A percentile compares a stretch with the other conserved stretches of the same genome.
Conservation (phyloP, 2,113 vertebrate genomes). For the Perca schrenkii region DNA sequence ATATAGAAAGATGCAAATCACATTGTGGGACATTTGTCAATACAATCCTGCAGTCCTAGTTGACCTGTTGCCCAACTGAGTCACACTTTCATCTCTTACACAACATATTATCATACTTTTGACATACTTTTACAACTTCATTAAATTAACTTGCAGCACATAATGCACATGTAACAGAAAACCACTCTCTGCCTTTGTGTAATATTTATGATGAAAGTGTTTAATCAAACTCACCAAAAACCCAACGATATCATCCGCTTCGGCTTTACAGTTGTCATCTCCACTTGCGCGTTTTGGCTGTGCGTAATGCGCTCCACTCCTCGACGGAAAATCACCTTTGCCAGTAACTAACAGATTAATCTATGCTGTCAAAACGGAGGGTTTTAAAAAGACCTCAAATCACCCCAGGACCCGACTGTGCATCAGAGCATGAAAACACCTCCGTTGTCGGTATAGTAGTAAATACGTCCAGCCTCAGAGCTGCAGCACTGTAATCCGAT, state of each 20-base stretch:
- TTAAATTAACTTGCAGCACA: neutral
- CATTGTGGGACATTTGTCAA: neutral
- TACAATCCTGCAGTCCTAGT: neutral
- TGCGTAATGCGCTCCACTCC: conserved; percentile 47
- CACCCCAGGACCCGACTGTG: neutral
- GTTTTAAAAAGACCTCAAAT: conserved; percentile 10
- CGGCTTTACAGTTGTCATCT: conserved; percentile 41
- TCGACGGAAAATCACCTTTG: conserved; percentile 1
- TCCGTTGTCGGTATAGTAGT: conserved; percentile 60
- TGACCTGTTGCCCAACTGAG: neutral
- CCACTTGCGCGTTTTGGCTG: conserved; percentile 44
- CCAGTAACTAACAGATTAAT: conserved; percentile 14
- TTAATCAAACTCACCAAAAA: conserved; percentile 50
- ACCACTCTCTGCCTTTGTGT: neutral
- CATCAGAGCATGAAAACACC: conserved; percentile 38
- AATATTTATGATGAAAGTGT: neutral
- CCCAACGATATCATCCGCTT: conserved; percentile 4
- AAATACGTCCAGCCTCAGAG: conserved; percentile 70
- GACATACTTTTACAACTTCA: neutral
- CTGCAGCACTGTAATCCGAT: conserved; percentile 80
- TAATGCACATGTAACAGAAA: neutral
- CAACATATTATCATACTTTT: neutral
- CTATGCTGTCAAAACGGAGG: conserved; percentile 5
- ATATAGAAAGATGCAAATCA: neutral
- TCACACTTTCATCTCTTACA: neutral